These are phyloP conservation scores for Diabrotica virgifera DNA, from an alignment of 1,140 invertebrate genomes.

Conservation along the genomic window DNA sequence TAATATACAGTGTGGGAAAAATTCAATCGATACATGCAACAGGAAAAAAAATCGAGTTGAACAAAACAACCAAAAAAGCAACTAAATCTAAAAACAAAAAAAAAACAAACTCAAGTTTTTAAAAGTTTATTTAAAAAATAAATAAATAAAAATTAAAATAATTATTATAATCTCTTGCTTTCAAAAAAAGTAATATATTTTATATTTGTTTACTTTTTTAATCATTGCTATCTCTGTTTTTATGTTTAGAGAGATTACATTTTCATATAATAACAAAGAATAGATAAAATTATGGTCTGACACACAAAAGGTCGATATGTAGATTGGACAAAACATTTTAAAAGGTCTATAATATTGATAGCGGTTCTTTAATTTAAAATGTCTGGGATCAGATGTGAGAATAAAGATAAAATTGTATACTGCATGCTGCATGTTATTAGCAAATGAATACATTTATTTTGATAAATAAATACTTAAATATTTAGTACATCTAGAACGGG, in stretches of 20 bases:
- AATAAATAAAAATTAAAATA: conserved; percentile 3
- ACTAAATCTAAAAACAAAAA: not conserved
- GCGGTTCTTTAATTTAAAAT: too few species aligned
- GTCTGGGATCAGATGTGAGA: too few species aligned
- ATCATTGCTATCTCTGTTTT: not conserved
- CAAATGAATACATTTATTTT: too few species aligned
- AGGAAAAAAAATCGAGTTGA: not conserved
- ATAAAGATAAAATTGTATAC: too few species aligned
- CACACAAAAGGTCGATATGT: not conserved
- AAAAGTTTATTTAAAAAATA: not conserved
- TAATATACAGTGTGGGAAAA: too few species aligned
- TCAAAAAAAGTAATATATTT: conserved; percentile 3
- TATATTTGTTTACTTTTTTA: conserved; percentile 3
- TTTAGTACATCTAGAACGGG: too few species aligned
- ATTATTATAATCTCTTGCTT: conserved; percentile 3
- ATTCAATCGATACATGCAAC: too few species aligned
- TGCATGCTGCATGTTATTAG: too few species aligned
- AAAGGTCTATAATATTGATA: too few species aligned
- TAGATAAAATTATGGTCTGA: not conserved
- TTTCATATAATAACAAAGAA: not conserved
- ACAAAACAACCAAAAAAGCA: not conserved
- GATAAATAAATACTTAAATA: too few species aligned
- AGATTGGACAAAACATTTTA: too few species aligned
- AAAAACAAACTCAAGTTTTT: not conserved
- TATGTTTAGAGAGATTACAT: not conserved